phyloP scores from a whole-genome alignment of 2,113 vertebrate genomes.

The Ginglymostoma cirratum region DNA sequence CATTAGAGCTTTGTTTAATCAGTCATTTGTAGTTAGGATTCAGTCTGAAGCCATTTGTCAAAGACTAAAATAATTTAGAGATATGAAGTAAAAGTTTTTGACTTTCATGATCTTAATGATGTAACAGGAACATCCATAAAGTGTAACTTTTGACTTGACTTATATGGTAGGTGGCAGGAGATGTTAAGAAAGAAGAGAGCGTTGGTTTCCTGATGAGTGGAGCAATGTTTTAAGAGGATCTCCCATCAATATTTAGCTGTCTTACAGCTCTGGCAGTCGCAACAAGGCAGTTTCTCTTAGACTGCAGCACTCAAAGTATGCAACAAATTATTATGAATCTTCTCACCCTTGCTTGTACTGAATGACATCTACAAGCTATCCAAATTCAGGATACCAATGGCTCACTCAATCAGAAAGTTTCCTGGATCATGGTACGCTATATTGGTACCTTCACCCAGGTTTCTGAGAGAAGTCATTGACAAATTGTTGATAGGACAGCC shows the following conservation, averaged over 20 bases:
- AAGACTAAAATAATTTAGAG: background rate
- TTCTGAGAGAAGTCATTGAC: background rate
- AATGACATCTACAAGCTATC: background rate
- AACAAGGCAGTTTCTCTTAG: background rate
- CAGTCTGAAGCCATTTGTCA: background rate
- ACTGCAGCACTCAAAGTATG: background rate
- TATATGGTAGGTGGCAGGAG: background rate
- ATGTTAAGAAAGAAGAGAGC: background rate
- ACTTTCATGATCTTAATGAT: background rate
- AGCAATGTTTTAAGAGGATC: background rate
- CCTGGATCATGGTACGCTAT: background rate
- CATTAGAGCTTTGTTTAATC: background rate
- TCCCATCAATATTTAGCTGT: background rate
- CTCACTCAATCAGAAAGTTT: background rate
- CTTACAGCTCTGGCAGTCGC: background rate
- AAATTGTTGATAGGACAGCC: background rate
- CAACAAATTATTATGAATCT: background rate
- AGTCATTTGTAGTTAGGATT: background rate
- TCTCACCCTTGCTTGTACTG: background rate
- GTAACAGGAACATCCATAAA: background rate
- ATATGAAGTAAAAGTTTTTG: background rate
- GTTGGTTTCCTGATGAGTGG: background rate
- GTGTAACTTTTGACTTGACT: background rate
- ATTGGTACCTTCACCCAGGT: background rate
- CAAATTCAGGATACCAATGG: background rate